These are phyloP conservation scores for Pemphigus obesinymphae DNA, from an alignment of 1,140 invertebrate species.

Conservation along the genomic window DNA sequence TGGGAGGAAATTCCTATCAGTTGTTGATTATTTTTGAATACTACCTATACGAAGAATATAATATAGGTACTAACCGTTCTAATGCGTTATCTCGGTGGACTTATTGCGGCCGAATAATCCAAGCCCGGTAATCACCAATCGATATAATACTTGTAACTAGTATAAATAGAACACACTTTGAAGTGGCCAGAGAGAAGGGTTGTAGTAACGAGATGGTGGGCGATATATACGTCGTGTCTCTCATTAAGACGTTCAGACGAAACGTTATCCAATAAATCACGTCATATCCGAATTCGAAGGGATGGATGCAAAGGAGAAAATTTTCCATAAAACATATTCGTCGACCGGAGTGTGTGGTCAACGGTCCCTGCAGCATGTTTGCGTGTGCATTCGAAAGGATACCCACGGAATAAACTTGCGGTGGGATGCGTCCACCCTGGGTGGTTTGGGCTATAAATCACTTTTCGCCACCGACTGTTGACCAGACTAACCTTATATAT, in stretches of 20 bases:
- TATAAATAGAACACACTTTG: too few relatives aligned
- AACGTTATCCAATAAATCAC: too few relatives aligned
- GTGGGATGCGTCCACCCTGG: not conserved
- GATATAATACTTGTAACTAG: too few relatives aligned
- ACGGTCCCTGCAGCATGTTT: not conserved
- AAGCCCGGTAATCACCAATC: too few relatives aligned
- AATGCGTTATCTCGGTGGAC: too few relatives aligned
- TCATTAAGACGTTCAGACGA: not conserved
- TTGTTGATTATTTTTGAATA: too few relatives aligned
- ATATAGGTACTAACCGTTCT: too few relatives aligned
- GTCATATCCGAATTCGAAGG: not conserved
- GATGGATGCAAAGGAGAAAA: not conserved
- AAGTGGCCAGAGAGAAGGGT: not conserved
- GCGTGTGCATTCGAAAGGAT: too few relatives aligned
- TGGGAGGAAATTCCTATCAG: too few relatives aligned
- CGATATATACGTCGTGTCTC: not conserved
- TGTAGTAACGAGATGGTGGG: not conserved
- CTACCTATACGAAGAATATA: too few relatives aligned
- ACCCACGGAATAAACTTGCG: not conserved
- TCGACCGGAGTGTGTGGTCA: not conserved
- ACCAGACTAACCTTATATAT: not conserved
- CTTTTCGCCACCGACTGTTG: not conserved
- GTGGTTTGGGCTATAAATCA: constrained; percentile 4
- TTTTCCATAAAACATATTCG: not conserved
- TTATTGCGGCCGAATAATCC: too few relatives aligned